These are phyloP conservation scores for Leptinotarsa defecta DNA, from an alignment of 1,140 invertebrate species.

Conservation along the genomic window DNA sequence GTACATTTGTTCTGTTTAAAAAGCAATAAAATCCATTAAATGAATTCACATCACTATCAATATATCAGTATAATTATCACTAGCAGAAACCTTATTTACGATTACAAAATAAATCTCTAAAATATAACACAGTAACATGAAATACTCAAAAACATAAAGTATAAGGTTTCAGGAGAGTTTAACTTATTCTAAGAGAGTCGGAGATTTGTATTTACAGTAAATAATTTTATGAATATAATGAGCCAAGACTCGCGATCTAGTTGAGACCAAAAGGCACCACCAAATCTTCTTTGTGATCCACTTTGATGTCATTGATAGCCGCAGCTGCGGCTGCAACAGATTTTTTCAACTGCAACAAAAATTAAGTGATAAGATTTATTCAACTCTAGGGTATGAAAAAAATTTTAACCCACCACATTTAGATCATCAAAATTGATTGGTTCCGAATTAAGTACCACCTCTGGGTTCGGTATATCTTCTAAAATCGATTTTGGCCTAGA, in stretches of 20 bases:
- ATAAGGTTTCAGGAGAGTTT: neutral
- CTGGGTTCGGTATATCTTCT: constrained; percentile 65
- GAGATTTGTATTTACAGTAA: neutral
- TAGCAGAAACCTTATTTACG: constrained; percentile 18
- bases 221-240: neutral
- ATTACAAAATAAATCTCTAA: constrained; percentile 14
- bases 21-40: too few species aligned
- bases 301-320: constrained; percentile 73
- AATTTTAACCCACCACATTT: constrained; percentile 60
- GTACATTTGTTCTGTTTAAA: too few species aligned
- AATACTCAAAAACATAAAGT: constrained; percentile 16
- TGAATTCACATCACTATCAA: too few species aligned
- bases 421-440: constrained; percentile 61
- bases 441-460: constrained; percentile 61
- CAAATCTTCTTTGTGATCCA: constrained; percentile 81
- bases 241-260: neutral
- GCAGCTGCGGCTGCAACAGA: constrained; percentile 68
- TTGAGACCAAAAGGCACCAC: constrained; percentile 72
- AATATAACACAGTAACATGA: constrained; percentile 4
- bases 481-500: constrained; percentile 57
- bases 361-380: too few species aligned
- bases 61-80: constrained; percentile 1
- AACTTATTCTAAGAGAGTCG: neutral
- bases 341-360: constrained; percentile 64
- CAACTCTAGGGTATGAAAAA: too few species aligned